Percentiles rank a stretch among this genome's conserved stretches.
These are phyloP conservation scores for Neomicropteryx cornuta DNA, from an alignment of 1,140 invertebrate species.

Conservation along the genomic window DNA sequence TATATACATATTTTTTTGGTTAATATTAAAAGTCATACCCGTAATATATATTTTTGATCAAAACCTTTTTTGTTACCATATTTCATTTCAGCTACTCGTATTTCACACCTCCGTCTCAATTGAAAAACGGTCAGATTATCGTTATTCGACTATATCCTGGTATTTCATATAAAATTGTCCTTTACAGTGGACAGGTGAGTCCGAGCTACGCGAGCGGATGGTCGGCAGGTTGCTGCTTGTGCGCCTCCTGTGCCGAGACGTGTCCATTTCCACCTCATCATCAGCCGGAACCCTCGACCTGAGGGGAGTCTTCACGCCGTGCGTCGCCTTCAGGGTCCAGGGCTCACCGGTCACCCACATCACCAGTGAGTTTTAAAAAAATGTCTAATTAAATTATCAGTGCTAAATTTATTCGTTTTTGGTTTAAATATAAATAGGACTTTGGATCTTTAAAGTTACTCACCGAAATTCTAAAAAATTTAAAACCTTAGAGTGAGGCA, in stretches of 20 bases:
- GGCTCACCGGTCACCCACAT: constrained; percentile 56
- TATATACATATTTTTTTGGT: too few relatives aligned
- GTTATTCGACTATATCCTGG: too few relatives aligned
- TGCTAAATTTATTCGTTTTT: constrained; percentile 7
- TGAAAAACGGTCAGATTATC: too few relatives aligned
- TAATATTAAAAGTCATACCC: too few relatives aligned
- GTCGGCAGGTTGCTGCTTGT: constrained; percentile 70
- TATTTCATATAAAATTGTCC: too few relatives aligned
- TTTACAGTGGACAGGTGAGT: constrained; percentile 71
- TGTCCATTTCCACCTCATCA: constrained; percentile 39
- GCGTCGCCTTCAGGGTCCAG: constrained; percentile 72
- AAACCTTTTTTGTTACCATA: too few relatives aligned
- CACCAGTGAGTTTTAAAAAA: constrained; percentile 47
- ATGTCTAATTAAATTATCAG: too few relatives aligned
- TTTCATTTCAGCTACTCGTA: too few relatives aligned
- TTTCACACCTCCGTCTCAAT: too few relatives aligned
- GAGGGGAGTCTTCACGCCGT: constrained; percentile 61
- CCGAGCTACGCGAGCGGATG: constrained; percentile 55
- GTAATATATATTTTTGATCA: too few relatives aligned
- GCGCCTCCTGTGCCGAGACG: constrained; percentile 67
- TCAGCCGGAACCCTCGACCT: constrained; percentile 24
- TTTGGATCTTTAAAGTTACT: background rate
- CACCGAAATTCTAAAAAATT: constrained; percentile 1
- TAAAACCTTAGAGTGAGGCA: background rate
- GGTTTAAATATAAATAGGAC: constrained; percentile 3